Conservation (phyloP, 53 echinoderm and acorn worm genomes). For the Temnopleurus reevesii region DNA sequence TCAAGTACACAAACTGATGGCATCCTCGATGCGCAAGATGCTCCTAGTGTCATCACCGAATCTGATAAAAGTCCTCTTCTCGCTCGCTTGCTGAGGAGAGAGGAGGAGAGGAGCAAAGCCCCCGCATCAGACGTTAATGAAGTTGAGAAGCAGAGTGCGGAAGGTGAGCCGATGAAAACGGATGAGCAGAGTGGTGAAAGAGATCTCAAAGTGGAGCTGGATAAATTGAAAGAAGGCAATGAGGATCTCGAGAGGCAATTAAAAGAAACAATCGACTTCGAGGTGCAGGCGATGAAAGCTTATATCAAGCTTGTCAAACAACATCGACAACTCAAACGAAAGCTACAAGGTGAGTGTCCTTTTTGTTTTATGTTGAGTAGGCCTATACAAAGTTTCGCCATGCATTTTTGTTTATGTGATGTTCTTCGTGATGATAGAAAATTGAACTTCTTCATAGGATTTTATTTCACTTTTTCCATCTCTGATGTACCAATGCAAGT, state of each 20-base stretch:
- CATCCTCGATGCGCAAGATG: background rate
- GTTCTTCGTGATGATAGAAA: background rate
- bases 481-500: no score
- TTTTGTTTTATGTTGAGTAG: background rate
- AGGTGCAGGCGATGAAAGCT: conserved; percentile 78
- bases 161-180: background rate
- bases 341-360: conserved; percentile 22
- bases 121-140: background rate
- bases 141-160: background rate
- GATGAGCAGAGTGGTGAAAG: background rate
- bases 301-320: conserved; percentile 65
- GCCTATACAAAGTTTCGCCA: background rate
- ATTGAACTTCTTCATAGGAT: background rate
- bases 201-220: conserved; percentile 29
- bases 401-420: background rate
- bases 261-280: conserved; percentile 68
- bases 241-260: conserved; percentile 65
- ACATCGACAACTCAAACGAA: conserved; percentile 55
- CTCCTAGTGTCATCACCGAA: background rate
- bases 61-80: background rate
- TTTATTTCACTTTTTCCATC: no score
- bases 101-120: background rate
- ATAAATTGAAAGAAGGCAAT: conserved; percentile 63
- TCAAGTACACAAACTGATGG: conserved; percentile 10
- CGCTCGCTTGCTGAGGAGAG: background rate